phyloP scores from a whole-genome alignment of 2,113 vertebrate genomes.

The Talpa occidentalis region DNA sequence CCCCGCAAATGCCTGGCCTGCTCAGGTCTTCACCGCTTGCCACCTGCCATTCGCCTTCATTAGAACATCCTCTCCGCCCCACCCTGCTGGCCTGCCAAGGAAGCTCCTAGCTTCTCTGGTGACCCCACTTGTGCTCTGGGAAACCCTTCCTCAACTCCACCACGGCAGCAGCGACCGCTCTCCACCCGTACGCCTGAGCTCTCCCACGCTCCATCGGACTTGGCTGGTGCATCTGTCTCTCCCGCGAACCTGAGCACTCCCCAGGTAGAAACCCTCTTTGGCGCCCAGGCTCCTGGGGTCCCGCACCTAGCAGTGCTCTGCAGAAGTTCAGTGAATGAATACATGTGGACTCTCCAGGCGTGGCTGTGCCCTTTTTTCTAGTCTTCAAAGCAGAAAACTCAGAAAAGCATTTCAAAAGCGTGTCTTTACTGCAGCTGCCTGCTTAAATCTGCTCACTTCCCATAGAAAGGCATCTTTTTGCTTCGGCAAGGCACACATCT shows the following conservation, averaged over 20 bases:
- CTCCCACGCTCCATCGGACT: not conserved
- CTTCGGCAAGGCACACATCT: constrained; percentile 52
- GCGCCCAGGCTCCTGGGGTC: not conserved
- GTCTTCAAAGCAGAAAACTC: constrained; percentile 63
- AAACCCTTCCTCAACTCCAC: not conserved
- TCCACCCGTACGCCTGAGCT: not conserved
- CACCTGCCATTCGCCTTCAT: not conserved
- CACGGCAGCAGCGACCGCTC: not conserved
- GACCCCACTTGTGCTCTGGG: not conserved
- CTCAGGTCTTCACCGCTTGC: not conserved
- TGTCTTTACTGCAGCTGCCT: constrained; percentile 41
- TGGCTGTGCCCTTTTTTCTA: not conserved
- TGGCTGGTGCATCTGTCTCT: not conserved
- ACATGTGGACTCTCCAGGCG: not conserved
- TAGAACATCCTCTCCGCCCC: not conserved
- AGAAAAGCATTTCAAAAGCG: constrained; percentile 57
- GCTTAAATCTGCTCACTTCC: constrained; percentile 38
- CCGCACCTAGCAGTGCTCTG: not conserved
- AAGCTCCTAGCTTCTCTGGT: not conserved
- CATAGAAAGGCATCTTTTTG: constrained; percentile 13
- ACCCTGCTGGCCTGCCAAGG: not conserved
- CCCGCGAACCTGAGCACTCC: not conserved
- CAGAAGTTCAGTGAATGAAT: constrained; percentile 35
- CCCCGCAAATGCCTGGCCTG: not conserved
- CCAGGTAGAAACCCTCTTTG: not conserved